These are phyloP conservation scores for Lepus europaeus DNA, from an alignment of 2,113 vertebrate genomes.

Conservation along the genomic window DNA sequence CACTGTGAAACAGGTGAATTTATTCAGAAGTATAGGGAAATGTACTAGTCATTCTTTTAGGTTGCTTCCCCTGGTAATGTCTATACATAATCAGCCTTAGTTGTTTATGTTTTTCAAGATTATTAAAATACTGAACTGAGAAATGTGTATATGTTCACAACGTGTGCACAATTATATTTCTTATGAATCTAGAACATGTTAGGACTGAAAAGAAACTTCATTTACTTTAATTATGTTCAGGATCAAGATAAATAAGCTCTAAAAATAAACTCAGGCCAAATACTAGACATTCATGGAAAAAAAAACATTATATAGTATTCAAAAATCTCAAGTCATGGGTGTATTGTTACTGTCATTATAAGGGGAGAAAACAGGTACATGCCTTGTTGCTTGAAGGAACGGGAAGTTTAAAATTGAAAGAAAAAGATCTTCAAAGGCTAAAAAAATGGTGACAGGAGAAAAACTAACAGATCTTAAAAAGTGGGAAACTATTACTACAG, in stretches of 20 bases:
- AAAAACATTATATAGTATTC: neutral
- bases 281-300: constrained; percentile 4
- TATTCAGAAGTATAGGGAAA: neutral
- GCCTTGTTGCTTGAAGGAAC: neutral
- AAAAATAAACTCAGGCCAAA: constrained; percentile 34
- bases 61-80: neutral
- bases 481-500: neutral
- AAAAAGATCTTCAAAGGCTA: neutral
- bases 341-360: neutral
- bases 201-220: neutral
- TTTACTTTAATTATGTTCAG: neutral
- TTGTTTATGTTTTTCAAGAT: neutral
- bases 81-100: neutral
- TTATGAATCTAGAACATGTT: neutral
- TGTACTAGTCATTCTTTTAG: neutral
- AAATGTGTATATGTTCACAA: neutral
- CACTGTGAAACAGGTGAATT: neutral
- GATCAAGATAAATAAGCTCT: neutral
- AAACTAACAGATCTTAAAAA: constrained; percentile 13
- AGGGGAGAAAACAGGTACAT: neutral
- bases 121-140: neutral
- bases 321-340: neutral
- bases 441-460: neutral
- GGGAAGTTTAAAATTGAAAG: constrained; percentile 19
- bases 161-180: neutral